These are phyloP conservation scores for Clupea harengus DNA, from an alignment of 2,113 vertebrate species.

Conservation along the genomic window DNA sequence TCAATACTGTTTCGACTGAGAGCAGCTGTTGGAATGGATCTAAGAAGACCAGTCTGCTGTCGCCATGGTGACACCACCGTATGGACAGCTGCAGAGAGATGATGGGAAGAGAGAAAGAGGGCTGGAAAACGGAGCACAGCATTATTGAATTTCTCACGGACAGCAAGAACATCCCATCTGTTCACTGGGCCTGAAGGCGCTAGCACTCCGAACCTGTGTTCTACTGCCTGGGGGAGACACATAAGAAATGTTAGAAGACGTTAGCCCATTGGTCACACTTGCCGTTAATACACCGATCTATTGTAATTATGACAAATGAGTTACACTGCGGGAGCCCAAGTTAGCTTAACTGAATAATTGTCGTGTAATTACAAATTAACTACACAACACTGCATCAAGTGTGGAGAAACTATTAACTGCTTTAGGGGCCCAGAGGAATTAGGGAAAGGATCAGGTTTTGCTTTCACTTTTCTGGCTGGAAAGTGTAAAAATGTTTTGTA, in stretches of 20 bases:
- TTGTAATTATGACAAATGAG: slow-evolving; percentile 15
- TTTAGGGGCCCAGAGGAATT: neutral
- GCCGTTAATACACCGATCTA: slow-evolving; percentile 1
- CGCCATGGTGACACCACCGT: slow-evolving; percentile 47
- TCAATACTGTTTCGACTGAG: slow-evolving; percentile 57
- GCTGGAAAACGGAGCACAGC: neutral
- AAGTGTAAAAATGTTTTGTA: too few relatives aligned
- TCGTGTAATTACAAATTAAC: neutral
- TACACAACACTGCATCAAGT: neutral
- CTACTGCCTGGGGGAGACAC: neutral
- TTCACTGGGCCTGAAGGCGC: neutral
- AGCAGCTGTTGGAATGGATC: slow-evolving; percentile 60
- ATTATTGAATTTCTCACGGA: slow-evolving; percentile 14
- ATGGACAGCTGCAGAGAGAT: slow-evolving; percentile 47
- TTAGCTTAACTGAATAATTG: neutral
- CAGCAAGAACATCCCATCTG: slow-evolving; percentile 19
- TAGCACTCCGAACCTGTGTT: neutral
- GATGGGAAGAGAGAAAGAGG: slow-evolving; percentile 2
- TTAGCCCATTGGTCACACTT: slow-evolving; percentile 14
- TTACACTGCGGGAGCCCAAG: neutral
- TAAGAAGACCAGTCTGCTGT: slow-evolving; percentile 53
- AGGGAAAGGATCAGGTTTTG: neutral
- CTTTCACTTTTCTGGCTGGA: neutral
- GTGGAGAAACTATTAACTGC: neutral
- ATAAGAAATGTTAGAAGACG: neutral